A percentile compares a stretch with the other conserved stretches of the same genome.
phyloP scores from a whole-genome alignment of 1,140 invertebrate genomes.

The Medauroidea extradentata region DNA sequence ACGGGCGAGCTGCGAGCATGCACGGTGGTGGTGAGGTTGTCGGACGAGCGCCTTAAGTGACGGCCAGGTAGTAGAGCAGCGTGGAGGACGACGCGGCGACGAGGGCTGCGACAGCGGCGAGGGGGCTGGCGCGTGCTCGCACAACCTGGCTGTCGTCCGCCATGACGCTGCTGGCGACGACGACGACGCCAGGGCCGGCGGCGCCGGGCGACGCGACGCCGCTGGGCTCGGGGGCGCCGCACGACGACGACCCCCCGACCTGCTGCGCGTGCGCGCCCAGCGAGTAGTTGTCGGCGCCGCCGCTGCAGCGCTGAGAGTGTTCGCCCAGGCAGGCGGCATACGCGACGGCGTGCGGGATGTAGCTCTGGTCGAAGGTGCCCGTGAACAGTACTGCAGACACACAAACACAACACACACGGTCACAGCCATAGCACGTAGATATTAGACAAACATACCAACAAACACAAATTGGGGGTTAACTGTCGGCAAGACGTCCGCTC shows the following conservation, averaged over 20 bases:
- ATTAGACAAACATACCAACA: too few relatives aligned
- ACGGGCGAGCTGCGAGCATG: too few relatives aligned
- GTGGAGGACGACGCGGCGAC: too few relatives aligned
- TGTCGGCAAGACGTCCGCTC: too few relatives aligned
- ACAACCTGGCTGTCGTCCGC: constrained; percentile 46
- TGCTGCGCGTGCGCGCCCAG: constrained; percentile 28
- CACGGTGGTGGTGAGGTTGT: too few relatives aligned
- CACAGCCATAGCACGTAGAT: too few relatives aligned
- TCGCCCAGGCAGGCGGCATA: constrained; percentile 66
- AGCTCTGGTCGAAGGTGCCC: constrained; percentile 68
- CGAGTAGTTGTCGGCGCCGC: constrained; percentile 45
- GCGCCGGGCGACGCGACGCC: constrained; percentile 1
- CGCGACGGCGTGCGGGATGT: constrained; percentile 70
- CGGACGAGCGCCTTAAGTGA: too few relatives aligned
- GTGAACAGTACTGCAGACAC: constrained; percentile 40
- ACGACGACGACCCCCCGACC: constrained; percentile 38
- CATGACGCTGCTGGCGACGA: constrained; percentile 57
- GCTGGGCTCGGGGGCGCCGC: neutral
- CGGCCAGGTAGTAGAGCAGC: too few relatives aligned
- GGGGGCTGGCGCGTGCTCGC: too few relatives aligned
- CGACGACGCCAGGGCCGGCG: constrained; percentile 45
- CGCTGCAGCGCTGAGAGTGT: constrained; percentile 53
- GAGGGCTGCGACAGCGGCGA: too few relatives aligned
- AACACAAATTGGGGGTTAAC: too few relatives aligned
- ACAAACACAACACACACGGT: too few relatives aligned